A percentile compares a stretch with the other conserved stretches of the same genome.
phyloP scores from a whole-genome alignment of 2,888 invertebrate genomes.

The Alviniconcha strummeri region DNA sequence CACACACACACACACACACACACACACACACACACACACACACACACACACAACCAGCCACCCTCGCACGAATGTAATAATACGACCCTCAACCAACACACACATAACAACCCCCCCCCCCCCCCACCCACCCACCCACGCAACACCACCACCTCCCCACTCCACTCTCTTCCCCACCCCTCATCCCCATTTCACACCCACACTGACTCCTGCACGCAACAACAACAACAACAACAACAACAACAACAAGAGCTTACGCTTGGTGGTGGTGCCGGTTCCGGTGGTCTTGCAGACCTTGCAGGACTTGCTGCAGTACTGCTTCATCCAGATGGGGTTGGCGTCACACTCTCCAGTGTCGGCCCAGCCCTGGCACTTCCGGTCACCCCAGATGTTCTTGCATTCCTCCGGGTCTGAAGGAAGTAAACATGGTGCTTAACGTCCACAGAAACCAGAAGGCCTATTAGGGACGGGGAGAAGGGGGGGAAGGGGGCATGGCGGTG shows the following conservation, averaged over 20 bases:
- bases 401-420: background rate
- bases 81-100: no score
- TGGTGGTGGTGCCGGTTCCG: background rate
- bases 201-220: background rate
- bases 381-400: conserved; percentile 25
- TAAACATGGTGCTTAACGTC: no score
- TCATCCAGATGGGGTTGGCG: conserved; percentile 62
- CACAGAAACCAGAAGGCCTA: no score
- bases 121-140: background rate
- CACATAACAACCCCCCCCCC: background rate
- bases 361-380: conserved; percentile 45
- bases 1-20: background rate
- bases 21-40: conserved; percentile 1
- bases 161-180: no score
- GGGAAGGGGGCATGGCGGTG: no score
- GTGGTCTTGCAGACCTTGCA: conserved; percentile 50
- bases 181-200: background rate
- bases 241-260: background rate
- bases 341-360: conserved; percentile 58
- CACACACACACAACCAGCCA: background rate
- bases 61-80: background rate
- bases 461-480: no score
- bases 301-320: conserved; percentile 55
- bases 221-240: background rate
- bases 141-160: background rate